Conservation (phyloP, 1,140 invertebrate species). For the Eriosoma lanigerum region DNA sequence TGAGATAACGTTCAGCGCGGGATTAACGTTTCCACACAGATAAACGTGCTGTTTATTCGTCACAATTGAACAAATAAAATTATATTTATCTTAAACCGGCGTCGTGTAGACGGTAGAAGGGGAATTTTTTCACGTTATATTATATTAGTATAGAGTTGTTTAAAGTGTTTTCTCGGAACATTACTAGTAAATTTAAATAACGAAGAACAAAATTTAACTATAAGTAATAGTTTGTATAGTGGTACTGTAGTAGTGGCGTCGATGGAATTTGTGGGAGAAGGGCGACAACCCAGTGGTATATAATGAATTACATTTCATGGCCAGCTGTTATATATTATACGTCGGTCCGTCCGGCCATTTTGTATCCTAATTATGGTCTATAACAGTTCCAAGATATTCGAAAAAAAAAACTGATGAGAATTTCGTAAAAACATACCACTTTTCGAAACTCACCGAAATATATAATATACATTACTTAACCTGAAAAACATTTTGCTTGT, state of each 20-base stretch:
- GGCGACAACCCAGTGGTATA: not conserved
- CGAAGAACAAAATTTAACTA: not conserved
- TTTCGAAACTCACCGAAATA: not conserved
- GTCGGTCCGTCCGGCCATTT: conserved; percentile 7
- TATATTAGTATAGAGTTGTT: conserved; percentile 18
- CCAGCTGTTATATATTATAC: conserved; percentile 14
- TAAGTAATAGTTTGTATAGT: not conserved
- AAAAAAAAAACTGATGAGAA: conserved; percentile 10
- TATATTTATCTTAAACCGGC: conserved; percentile 31
- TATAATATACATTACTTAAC: conserved; percentile 28
- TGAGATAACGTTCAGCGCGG: conserved; percentile 30
- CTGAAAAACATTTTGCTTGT: not conserved
- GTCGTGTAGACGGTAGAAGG: not conserved
- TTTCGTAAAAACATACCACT: conserved; percentile 7
- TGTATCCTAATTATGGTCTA: conserved; percentile 25
- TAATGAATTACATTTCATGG: conserved; percentile 31
- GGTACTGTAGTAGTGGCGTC: not conserved
- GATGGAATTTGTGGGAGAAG: too few relatives aligned
- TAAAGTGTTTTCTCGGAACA: conserved; percentile 36
- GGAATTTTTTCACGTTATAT: conserved; percentile 3
- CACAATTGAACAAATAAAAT: conserved; percentile 48
- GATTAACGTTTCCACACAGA: conserved; percentile 39
- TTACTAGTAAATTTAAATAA: conserved; percentile 15
- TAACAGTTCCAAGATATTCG: not conserved
- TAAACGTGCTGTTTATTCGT: conserved; percentile 47